A percentile compares a stretch with the other conserved stretches of the same genome.
Conservation (phyloP, 2,888 invertebrate genomes). For the Oligia fasciuncula region DNA sequence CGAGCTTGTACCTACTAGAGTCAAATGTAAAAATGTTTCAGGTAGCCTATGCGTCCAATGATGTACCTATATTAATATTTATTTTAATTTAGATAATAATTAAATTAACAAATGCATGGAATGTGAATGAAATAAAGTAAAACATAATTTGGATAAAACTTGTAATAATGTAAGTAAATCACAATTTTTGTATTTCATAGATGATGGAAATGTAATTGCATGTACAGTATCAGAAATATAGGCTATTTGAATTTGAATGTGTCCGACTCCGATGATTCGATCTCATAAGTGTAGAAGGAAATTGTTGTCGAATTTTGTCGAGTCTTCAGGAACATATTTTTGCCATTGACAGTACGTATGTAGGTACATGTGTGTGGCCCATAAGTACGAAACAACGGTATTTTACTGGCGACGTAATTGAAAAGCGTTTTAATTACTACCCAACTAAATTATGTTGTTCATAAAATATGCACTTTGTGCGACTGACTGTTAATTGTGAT, state of each 20-base stretch:
- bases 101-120: too few relatives aligned
- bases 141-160: not conserved
- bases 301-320: not conserved
- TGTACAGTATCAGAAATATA: too few relatives aligned
- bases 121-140: not conserved
- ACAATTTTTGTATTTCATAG: too few relatives aligned
- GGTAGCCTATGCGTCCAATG: not conserved
- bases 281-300: not conserved
- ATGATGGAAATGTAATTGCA: too few relatives aligned
- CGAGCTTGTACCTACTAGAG: not conserved
- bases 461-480: constrained; percentile 67
- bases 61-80: not conserved
- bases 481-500: constrained; percentile 57
- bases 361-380: not conserved
- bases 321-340: not conserved
- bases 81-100: not conserved
- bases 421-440: constrained; percentile 73
- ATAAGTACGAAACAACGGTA: constrained; percentile 60
- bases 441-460: constrained; percentile 67
- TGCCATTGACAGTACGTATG: not conserved
- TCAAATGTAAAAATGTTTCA: not conserved
- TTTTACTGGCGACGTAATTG: constrained; percentile 66
- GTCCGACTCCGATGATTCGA: not conserved
- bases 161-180: too few relatives aligned
- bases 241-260: not conserved